Conservation (phyloP, 2,797 vertebrate species). For the Sebastes jordani region DNA sequence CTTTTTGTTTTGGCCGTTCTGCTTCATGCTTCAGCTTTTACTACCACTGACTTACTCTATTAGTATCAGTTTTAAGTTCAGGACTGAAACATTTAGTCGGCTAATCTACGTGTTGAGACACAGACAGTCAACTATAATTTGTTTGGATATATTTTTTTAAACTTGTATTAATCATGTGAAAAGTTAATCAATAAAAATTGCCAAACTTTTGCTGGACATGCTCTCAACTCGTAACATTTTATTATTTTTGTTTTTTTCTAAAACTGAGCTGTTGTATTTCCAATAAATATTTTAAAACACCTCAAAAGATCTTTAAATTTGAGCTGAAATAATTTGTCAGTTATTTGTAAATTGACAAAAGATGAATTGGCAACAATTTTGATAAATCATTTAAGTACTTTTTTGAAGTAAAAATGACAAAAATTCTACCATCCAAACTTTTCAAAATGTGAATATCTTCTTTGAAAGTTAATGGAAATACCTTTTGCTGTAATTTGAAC, state of each 20-base stretch:
- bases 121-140: background rate
- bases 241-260: background rate
- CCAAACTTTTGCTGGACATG: background rate
- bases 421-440: background rate
- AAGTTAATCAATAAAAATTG: background rate
- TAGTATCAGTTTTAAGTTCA: slow-evolving; percentile 23
- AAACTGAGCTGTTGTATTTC: background rate
- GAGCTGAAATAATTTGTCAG: background rate
- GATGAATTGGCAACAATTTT: background rate
- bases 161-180: background rate
- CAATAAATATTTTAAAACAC: background rate
- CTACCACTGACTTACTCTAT: slow-evolving; percentile 24
- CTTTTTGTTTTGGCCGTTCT: slow-evolving; percentile 57
- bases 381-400: background rate
- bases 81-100: background rate
- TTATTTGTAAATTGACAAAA: background rate
- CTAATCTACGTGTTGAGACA: background rate
- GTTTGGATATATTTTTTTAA: background rate
- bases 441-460: background rate
- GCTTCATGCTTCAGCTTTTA: slow-evolving; percentile 46
- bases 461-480: background rate
- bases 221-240: background rate
- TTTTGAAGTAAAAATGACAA: background rate
- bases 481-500: background rate
- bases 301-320: background rate